Conservation (phyloP, 1,140 invertebrate species). For the Monomorium pharaonis region DNA sequence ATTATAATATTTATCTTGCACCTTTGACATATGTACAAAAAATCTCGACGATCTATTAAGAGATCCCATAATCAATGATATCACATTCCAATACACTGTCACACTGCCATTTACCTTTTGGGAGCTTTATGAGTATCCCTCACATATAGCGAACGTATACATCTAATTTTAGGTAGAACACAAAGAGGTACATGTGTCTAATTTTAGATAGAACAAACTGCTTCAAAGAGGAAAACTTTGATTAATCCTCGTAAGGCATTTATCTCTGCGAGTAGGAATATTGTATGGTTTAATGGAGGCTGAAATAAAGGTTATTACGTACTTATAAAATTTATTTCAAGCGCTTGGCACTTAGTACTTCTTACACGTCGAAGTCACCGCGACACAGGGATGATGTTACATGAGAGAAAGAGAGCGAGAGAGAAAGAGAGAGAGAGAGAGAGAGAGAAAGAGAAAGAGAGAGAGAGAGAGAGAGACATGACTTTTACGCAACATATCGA, state of each 20-base stretch:
- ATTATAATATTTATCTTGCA: conserved; percentile 2
- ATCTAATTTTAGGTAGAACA: conserved; percentile 1
- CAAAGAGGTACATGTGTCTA: not conserved
- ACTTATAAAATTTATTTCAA: conserved; percentile 61
- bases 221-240: not conserved
- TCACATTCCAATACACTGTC: not conserved
- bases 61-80: conserved; percentile 3
- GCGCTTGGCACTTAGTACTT: conserved; percentile 41
- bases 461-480: too few species aligned
- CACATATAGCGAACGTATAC: not conserved
- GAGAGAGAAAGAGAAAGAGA: too few species aligned
- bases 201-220: not conserved
- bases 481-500: conserved; percentile 4
- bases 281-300: not conserved
- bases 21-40: not conserved
- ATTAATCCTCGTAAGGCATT: not conserved
- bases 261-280: not conserved
- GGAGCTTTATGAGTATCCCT: not conserved
- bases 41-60: not conserved
- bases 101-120: conserved; percentile 48
- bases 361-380: conserved; percentile 6
- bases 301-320: not conserved
- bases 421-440: too few species aligned
- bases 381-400: not conserved
- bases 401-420: too few species aligned